These are phyloP conservation scores for Trachymyrmex cornetzi DNA, from an alignment of 1,140 invertebrate species.

Conservation along the genomic window DNA sequence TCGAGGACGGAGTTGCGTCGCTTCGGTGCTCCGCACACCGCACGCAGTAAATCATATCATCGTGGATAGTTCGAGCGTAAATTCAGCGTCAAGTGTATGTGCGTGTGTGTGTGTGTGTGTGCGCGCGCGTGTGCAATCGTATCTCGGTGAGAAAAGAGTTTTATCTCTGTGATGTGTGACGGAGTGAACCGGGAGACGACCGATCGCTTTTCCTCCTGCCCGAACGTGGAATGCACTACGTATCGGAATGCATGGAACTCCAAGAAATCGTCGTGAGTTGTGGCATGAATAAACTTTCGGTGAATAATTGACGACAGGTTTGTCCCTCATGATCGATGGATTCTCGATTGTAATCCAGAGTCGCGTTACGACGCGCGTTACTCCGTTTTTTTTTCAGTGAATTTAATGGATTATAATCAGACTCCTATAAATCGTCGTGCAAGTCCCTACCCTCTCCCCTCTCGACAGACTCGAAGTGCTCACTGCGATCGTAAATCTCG, in stretches of 20 bases:
- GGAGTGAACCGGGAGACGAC: not conserved
- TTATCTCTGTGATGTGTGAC: not conserved
- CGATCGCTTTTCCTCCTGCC: not conserved
- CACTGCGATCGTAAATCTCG: conserved; percentile 59
- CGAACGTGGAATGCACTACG: not conserved
- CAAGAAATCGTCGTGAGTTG: not conserved
- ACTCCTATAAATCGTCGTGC: conserved; percentile 32
- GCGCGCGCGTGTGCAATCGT: not conserved
- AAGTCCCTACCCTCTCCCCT: not conserved
- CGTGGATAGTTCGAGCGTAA: not conserved
- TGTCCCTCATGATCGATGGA: not conserved
- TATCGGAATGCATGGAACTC: conserved; percentile 18
- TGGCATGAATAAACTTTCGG: not conserved
- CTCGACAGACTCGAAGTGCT: not conserved
- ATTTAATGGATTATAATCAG: conserved; percentile 17
- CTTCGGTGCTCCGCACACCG: not conserved
- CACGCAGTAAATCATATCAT: not conserved
- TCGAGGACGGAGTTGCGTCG: conserved; percentile 21
- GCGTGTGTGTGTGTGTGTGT: not conserved
- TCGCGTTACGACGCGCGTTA: not conserved
- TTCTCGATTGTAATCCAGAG: not conserved
- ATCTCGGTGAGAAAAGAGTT: not conserved
- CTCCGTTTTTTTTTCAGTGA: not conserved
- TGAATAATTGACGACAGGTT: conserved; percentile 28
- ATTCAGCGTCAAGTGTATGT: not conserved